Conservation (phyloP, 2,888 invertebrate species). For the Aphodius granarius region DNA sequence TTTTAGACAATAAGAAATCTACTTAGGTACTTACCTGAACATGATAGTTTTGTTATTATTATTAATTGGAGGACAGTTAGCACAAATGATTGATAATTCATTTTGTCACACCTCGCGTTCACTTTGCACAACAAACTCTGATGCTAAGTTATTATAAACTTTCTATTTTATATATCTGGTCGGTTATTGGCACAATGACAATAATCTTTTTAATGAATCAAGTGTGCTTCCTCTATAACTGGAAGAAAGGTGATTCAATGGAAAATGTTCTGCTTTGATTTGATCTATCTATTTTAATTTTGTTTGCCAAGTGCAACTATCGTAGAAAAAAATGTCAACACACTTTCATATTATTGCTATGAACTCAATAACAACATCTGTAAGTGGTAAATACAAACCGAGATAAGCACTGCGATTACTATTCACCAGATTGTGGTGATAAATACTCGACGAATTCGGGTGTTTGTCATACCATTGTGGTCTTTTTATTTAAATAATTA, state of each 20-base stretch:
- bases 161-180: not conserved
- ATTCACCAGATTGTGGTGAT: not conserved
- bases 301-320: no score
- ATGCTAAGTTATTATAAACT: not conserved
- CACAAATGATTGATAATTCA: not conserved
- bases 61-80: not conserved
- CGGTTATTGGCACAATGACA: not conserved
- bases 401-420: not conserved
- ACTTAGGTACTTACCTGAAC: not conserved
- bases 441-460: not conserved
- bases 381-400: not conserved
- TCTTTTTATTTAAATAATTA: not conserved
- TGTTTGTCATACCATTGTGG: not conserved
- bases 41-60: not conserved
- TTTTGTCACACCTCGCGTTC: not conserved
- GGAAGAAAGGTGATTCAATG: not conserved
- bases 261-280: not conserved
- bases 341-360: not conserved
- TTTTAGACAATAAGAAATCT: not conserved
- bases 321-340: not conserved
- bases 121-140: not conserved
- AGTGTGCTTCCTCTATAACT: not conserved
- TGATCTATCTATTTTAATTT: not conserved
- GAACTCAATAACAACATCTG: not conserved
- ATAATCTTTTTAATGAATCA: not conserved